Percentiles rank a stretch among this genome's conserved stretches.
phyloP scores from a whole-genome alignment of 1,140 invertebrate genomes.

The Drosophila mauritiana region DNA sequence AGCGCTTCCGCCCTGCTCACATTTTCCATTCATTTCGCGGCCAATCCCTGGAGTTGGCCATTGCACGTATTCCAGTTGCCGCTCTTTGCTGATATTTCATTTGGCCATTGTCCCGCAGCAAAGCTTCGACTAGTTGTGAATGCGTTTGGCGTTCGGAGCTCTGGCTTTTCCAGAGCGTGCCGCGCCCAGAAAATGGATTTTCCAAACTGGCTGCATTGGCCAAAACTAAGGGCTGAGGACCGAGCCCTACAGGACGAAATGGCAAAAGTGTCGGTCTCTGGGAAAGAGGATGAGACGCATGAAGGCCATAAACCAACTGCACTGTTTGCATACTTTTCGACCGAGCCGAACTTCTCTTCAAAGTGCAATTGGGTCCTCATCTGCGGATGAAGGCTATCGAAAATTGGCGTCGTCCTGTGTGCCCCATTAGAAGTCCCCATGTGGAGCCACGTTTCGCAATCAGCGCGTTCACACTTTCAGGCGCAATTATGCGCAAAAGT shows the following conservation, averaged over 20 bases:
- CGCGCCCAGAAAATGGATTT: slow-evolving; percentile 42
- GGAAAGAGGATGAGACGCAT: background rate
- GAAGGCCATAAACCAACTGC: slow-evolving; percentile 36
- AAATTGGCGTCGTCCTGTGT: slow-evolving; percentile 12
- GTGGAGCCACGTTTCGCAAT: slow-evolving; percentile 20
- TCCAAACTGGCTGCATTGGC: slow-evolving; percentile 18
- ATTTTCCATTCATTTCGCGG: slow-evolving; percentile 3
- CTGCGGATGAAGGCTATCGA: slow-evolving; percentile 22
- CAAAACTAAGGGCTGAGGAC: background rate
- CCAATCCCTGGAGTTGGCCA: slow-evolving; percentile 7
- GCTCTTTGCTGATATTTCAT: slow-evolving; percentile 8
- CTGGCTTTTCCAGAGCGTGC: slow-evolving; percentile 42
- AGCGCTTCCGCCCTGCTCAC: background rate
- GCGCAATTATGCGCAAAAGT: slow-evolving; percentile 31
- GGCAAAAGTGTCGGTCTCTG: background rate
- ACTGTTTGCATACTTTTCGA: slow-evolving; percentile 56
- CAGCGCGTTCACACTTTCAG: slow-evolving; percentile 29
- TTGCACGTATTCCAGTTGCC: slow-evolving; percentile 27
- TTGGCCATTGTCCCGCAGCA: slow-evolving; percentile 49
- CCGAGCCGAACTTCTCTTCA: slow-evolving; percentile 1
- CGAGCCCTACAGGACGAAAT: slow-evolving; percentile 11
- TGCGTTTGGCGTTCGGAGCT: slow-evolving; percentile 38
- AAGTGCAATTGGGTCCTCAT: slow-evolving; percentile 9
- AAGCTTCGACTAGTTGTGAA: slow-evolving; percentile 36
- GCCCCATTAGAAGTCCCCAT: slow-evolving; percentile 11